Evolutionary conservation across 2,113 vertebrate species (phyloP), one percentile per base, ranked within the genome.

Genomic region (Podiceps cristatus): DNA sequence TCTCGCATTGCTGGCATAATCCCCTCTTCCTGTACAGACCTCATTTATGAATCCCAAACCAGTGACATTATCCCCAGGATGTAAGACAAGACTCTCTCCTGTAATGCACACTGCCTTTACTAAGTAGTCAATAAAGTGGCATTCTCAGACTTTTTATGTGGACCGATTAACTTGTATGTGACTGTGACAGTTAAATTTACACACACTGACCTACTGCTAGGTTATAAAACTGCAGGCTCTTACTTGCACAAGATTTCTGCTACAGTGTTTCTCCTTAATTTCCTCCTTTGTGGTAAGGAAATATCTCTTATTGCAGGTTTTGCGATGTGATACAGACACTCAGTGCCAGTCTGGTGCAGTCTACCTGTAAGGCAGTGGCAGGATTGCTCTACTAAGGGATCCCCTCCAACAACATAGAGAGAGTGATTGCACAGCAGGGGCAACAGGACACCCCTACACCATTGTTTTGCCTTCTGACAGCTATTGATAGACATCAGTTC

Each of bases 11-110:
- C 90, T 42, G 18, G 49, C 42, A 33, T 95, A 97, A 98, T 96
- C 95, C 90, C 64, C 77, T 97, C 94, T 98, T 98, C 97, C 98
- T 81, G 75, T 68, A 59, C 66, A 92, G 96, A 93, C 75, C 94
- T 97, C 58, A 53, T 98, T 97, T 95, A 96, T 73, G 96, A 88
- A 96, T 93, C 95, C 89, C 80, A 96, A 95, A 91, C 40, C 91
- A 96, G 96, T 67, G 93, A 85, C 88, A 86, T 96, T 96, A 95
- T 95, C 84, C 94, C 88, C 91, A 94, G 94, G 69, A 89, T 81
- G 69, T 96, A 81, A 98, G 95, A 87, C 88, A 96, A 93, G 96
- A 90, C 75, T 72, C 82, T 75, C 69, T 80, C 69, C 74, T 64
- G 37, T 55, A 47, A 75, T 5, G 45, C 50, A 60, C 84, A 56